Conservation (phyloP, 2,113 vertebrate genomes). For the Caracal caracal region DNA sequence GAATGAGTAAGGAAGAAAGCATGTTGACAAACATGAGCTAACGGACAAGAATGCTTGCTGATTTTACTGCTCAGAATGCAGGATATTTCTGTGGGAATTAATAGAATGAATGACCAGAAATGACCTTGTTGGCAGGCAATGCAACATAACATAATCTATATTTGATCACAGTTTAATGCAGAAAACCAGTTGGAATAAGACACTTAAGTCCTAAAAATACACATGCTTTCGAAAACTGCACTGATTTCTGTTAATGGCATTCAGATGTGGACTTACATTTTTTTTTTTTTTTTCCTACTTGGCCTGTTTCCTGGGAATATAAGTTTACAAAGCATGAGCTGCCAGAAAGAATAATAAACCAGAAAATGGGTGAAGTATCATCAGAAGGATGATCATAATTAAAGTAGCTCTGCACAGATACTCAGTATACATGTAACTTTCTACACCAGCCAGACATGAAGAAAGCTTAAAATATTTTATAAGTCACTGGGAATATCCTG, state of each 20-base stretch:
- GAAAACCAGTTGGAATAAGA: constrained; percentile 62
- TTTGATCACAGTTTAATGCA: constrained; percentile 54
- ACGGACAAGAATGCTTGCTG: constrained; percentile 31
- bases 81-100: constrained; percentile 63
- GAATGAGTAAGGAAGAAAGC: constrained; percentile 40
- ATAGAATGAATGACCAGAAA: constrained; percentile 62
- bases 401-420: neutral
- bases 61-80: constrained; percentile 2
- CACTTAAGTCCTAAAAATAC: constrained; percentile 62
- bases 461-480: neutral
- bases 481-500: neutral
- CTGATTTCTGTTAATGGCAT: constrained; percentile 61
- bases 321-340: neutral
- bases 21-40: constrained; percentile 52
- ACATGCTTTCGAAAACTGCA: constrained; percentile 11
- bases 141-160: constrained; percentile 39
- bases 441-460: neutral
- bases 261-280: constrained; percentile 60
- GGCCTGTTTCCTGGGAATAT: constrained; percentile 28
- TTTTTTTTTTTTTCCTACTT: constrained; percentile 21
- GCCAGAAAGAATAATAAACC: neutral
- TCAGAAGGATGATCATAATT: neutral
- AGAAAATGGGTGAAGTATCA: neutral
- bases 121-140: constrained; percentile 62
- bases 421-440: neutral